Evolutionary conservation across 2,888 invertebrate species (phyloP).

Genomic region (Aleiodes leptofemur): DNA sequence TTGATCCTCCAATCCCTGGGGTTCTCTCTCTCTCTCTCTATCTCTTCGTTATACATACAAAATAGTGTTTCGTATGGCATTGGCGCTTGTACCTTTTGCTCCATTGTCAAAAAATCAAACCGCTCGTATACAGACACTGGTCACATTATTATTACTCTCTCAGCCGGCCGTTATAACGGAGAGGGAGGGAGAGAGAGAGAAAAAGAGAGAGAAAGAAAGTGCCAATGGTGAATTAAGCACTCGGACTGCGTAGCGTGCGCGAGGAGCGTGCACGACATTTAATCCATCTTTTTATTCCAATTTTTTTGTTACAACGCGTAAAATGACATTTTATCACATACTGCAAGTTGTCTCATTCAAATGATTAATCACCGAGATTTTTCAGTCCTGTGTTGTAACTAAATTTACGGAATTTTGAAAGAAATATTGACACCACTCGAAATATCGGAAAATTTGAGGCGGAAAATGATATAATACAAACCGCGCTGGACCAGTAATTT

Average conservation of each 20-base stretch:
- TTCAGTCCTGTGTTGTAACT: too few species aligned
- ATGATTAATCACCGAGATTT: too few species aligned
- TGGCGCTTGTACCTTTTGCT: conserved; percentile 6
- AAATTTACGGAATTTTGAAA: too few species aligned
- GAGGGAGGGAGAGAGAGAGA: background rate
- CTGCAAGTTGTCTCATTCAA: too few species aligned
- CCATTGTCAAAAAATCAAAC: conserved; percentile 68
- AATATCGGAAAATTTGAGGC: too few species aligned
- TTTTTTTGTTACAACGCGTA: too few species aligned
- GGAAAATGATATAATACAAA: too few species aligned
- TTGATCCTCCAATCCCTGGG: conserved; percentile 36
- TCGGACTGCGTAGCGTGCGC: conserved; percentile 47
- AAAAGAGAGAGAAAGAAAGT: background rate
- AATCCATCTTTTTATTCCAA: conserved; percentile 53
- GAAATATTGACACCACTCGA: too few species aligned
- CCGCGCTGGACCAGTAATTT: too few species aligned
- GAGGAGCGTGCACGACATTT: conserved; percentile 63
- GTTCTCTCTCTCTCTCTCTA: conserved; percentile 35
- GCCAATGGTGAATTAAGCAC: conserved; percentile 55
- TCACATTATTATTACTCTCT: conserved; percentile 59
- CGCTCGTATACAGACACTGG: conserved; percentile 58
- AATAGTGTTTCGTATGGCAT: too few species aligned
- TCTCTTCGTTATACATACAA: conserved; percentile 41
- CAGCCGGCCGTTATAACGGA: conserved; percentile 47
- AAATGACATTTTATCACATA: too few species aligned